A percentile compares a stretch with the other conserved stretches of the same genome.
Evolutionary conservation across 2,113 vertebrate genomes (phyloP).

Genomic region (Edolisoma coerulescens): DNA sequence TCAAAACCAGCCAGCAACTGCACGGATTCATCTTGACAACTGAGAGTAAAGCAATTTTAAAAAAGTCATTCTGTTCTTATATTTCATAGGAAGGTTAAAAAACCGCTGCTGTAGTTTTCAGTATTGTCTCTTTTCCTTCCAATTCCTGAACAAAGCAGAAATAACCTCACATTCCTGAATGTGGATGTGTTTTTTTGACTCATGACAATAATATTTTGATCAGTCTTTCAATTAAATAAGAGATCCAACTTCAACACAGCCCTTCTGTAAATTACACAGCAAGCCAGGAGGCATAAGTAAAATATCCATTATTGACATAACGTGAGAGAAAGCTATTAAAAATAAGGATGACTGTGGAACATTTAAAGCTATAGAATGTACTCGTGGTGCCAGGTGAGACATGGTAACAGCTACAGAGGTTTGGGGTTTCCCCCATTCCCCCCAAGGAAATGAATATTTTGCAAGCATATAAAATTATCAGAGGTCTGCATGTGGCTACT

Average conservation of each 20-base stretch:
- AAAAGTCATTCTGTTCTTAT: neutral
- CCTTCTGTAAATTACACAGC: neutral
- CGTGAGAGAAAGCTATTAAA: neutral
- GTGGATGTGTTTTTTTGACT: neutral
- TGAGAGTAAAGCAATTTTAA: neutral
- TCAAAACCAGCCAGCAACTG: neutral
- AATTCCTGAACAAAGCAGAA: neutral
- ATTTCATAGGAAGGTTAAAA: neutral
- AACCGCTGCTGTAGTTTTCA: neutral
- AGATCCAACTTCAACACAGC: neutral
- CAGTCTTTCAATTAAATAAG: neutral
- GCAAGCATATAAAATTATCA: neutral
- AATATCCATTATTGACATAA: neutral
- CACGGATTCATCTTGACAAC: neutral
- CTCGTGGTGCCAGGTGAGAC: neutral
- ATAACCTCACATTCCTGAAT: neutral
- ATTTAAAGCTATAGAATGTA: neutral
- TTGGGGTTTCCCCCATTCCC: neutral
- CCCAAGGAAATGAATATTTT: neutral
- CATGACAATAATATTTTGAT: neutral
- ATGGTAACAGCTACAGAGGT: neutral
- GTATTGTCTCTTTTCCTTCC: neutral
- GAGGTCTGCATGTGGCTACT: neutral
- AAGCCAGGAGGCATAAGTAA: neutral
- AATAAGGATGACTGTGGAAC: neutral